Base-by-base conservation (phyloP, 2,888 invertebrate genomes). In the Tricholauxania praeusta region DNA sequence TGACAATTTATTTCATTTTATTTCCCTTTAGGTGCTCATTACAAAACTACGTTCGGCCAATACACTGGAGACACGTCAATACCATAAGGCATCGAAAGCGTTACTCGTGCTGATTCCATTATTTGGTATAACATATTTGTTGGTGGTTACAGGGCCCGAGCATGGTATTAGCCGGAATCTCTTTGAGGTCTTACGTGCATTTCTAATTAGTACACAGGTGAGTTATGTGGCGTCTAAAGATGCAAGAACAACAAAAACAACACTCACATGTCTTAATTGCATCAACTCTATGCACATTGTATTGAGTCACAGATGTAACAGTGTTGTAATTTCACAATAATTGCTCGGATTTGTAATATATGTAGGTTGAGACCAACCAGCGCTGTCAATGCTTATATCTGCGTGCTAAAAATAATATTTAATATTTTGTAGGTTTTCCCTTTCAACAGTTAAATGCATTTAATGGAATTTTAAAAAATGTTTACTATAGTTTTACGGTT, bases 11-110 rank as follows among this genome's bases (percentile, higher is more conserved):
- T 17, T 49, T 76, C 84, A 78, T 68, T n/a, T 64, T 62, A 15
- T 48, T 67, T 64, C 17, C 57, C 75, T 76, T 15, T 86, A 96
- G 96, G 95, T 97, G 53, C 90, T 98, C 79, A 96, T 98, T 82
- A 97, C 96, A 59, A 97, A 98, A 84, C 90, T 97, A 14, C 91
- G 96, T 70, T 96, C 97, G 15, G 94, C 96, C 4, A 96, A 95
- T 84, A 95, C 94, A 2, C 89, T 94, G 70, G 97, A 97, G 87
- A 96, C 96, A 2, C 93, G 95, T 80, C 97, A 97, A 86, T 95
- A 95, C 87, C 90, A 94, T 76, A 96, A 96, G 86, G 96, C 96
- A 0, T 93, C 95, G 10, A 97, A 97, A 86, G 97, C 97, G 0
- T 90, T 97, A 22, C 89, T 97, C 19, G 96, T 98, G 22, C 89